These are phyloP conservation scores for Pomacea canaliculata DNA, from an alignment of 2,888 invertebrate genomes.

Conservation along the genomic window DNA sequence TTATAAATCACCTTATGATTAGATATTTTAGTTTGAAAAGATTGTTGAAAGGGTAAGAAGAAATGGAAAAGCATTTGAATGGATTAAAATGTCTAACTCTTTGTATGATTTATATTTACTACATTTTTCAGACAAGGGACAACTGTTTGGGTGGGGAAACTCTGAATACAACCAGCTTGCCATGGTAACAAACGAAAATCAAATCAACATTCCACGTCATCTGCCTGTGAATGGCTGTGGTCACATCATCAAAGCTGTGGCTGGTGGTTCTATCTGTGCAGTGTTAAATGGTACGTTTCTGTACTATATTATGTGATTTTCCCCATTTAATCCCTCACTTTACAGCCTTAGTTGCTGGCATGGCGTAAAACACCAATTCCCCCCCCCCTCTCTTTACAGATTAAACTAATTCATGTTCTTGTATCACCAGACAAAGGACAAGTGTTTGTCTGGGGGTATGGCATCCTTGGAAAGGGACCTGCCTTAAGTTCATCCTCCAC, in stretches of 20 bases:
- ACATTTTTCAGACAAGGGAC: conserved; percentile 79
- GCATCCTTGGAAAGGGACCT: conserved; percentile 91
- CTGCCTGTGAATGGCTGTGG: conserved; percentile 75
- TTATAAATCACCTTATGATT: no score
- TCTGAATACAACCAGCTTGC: conserved; percentile 91
- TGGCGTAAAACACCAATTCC: no score
- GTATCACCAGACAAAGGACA: conserved; percentile 80
- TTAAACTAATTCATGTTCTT: neutral
- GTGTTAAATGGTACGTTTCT: conserved; percentile 79
- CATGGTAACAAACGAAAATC: conserved; percentile 71
- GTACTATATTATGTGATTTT: no score
- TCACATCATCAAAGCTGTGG: conserved; percentile 83
- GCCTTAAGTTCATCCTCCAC: conserved; percentile 76
- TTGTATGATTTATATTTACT: no score
- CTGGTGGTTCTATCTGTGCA: conserved; percentile 89
- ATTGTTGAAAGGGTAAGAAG: no score
- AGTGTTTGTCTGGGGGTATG: conserved; percentile 94
- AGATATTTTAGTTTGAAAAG: no score
- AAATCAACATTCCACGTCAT: conserved; percentile 81
- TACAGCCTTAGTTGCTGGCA: neutral
- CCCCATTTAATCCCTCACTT: no score
- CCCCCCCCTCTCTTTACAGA: no score
- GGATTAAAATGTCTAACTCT: no score
- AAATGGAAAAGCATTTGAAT: no score
- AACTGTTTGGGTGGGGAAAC: conserved; percentile 97